These are phyloP conservation scores for Chelidonichthys spinosus DNA, from an alignment of 2,797 vertebrate genomes.

Conservation along the genomic window DNA sequence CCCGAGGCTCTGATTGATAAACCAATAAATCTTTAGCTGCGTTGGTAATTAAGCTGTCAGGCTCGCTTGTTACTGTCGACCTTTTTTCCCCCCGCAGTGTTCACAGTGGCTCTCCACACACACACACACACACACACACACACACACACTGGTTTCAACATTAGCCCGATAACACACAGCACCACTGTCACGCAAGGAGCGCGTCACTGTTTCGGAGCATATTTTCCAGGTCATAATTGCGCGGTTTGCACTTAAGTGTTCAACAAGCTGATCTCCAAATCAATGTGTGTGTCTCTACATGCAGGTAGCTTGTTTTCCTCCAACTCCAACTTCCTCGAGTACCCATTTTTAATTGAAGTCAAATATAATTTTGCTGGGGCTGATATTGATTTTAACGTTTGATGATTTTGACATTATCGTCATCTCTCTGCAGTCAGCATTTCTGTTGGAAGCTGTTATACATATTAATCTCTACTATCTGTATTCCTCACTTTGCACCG, in stretches of 20 bases:
- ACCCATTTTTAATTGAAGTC: slow-evolving; percentile 13
- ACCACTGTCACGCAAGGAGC: slow-evolving; percentile 55
- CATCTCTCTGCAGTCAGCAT: slow-evolving; percentile 7
- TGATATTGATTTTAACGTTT: slow-evolving; percentile 26
- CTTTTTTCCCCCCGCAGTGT: slow-evolving; percentile 80
- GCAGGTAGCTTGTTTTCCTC: slow-evolving; percentile 8
- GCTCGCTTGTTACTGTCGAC: slow-evolving; percentile 87
- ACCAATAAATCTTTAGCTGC: slow-evolving; percentile 98
- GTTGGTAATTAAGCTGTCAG: slow-evolving; percentile 97
- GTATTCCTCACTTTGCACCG: not conserved
- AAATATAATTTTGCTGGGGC: slow-evolving; percentile 21
- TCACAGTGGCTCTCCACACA: slow-evolving; percentile 59
- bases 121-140: slow-evolving; percentile 33
- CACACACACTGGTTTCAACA: slow-evolving; percentile 84
- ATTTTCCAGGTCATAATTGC: slow-evolving; percentile 36
- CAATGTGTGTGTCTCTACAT: not conserved
- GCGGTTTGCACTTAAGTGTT: not conserved
- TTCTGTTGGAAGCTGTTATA: not conserved
- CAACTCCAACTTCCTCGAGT: slow-evolving; percentile 6
- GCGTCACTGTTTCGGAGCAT: slow-evolving; percentile 23
- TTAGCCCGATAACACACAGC: slow-evolving; percentile 69
- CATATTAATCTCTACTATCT: not conserved
- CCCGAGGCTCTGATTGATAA: slow-evolving; percentile 94
- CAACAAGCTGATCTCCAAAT: not conserved
- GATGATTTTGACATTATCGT: slow-evolving; percentile 9